Base-by-base conservation (phyloP, 2,888 invertebrate species). In the Cephus nigrinus region DNA sequence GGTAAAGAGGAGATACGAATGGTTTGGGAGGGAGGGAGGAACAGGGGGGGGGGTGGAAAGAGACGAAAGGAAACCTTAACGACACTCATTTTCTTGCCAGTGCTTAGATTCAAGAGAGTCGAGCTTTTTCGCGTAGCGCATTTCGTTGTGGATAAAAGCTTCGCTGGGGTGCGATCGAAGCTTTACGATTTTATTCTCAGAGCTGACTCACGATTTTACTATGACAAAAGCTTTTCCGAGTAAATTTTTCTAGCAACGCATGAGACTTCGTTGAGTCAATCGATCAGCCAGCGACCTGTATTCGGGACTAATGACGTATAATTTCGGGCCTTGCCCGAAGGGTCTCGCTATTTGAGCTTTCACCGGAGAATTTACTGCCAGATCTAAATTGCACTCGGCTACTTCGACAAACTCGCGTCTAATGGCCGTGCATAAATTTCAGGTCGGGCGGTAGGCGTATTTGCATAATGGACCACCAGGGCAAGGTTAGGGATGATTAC, bases 391-490 rank as follows among this genome's bases (percentile, higher is more conserved):
- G 35, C 34, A 31, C 5, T 33, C 12, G 32, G 74, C 35, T 15
- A 74, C 74, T 36, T 36, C 36, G 74, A 74, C 74, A 35, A 35
- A 74, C 12, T 74, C 33, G 35, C 35, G 23, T 32, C 30, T 35
- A 74, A 36, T 74, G 74, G n/a, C 35, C 34, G 74, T 33, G 36
- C 35, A 36, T 74, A 74, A 74, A 74, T 74, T 71, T 71, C 23
- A 4, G 1, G 31, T 33, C 15, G 12, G 5, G 32, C 9, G 71
- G 71, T 75, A 73, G 78, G 78, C 76, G 12, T 68, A 83, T 85
- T 84, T 83, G 82, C 84, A 85, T 84, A 83, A 85, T 83, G 81
- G 84, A 79, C 80, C 79, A 76, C 77, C 76, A 5, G 77, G 74
- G 75, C 23, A 55, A 55, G 55, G 55, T 55, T 55, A 55, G 55